These are phyloP conservation scores for Dusona sp. DNA, from an alignment of 2,888 invertebrate species.

Conservation along the genomic window DNA sequence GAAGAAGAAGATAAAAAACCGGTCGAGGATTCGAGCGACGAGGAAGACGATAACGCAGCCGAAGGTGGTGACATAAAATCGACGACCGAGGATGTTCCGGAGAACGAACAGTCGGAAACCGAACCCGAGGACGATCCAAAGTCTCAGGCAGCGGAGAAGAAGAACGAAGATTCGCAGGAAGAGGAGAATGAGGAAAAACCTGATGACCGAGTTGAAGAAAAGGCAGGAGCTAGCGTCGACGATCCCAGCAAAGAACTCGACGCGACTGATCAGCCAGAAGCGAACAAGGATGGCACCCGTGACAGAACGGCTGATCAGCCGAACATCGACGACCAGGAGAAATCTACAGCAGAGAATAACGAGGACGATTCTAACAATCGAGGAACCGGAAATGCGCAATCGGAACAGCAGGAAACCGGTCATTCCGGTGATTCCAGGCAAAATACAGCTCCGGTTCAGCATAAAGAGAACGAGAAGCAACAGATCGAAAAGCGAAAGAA, in stretches of 20 bases:
- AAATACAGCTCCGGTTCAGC: slow-evolving; percentile 84
- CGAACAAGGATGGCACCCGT: slow-evolving; percentile 82
- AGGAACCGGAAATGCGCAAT: slow-evolving; percentile 91
- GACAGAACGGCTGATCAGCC: slow-evolving; percentile 85
- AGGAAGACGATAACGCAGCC: slow-evolving; percentile 82
- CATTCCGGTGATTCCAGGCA: slow-evolving; percentile 86
- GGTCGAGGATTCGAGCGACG: slow-evolving; percentile 84
- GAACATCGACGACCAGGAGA: slow-evolving; percentile 84
- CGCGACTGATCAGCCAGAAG: slow-evolving; percentile 86
- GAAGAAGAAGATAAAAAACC: slow-evolving; percentile 78
- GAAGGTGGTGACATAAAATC: slow-evolving; percentile 70
- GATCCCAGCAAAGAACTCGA: slow-evolving; percentile 82
- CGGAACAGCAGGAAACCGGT: slow-evolving; percentile 89
- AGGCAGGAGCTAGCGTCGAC: slow-evolving; percentile 80
- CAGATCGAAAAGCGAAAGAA: slow-evolving; percentile 88
- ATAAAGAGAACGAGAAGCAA: slow-evolving; percentile 83
- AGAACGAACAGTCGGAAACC: slow-evolving; percentile 75
- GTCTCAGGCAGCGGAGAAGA: slow-evolving; percentile 79
- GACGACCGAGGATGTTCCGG: slow-evolving; percentile 75
- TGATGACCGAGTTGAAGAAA: slow-evolving; percentile 76
- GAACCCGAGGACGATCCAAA: slow-evolving; percentile 78
- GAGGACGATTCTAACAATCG: slow-evolving; percentile 88
- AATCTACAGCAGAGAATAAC: slow-evolving; percentile 84
- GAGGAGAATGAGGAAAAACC: slow-evolving; percentile 83
- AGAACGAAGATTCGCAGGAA: slow-evolving; percentile 84